Evolutionary conservation across 2,113 vertebrate species (phyloP).

Genomic region (Recurvirostra avosetta): DNA sequence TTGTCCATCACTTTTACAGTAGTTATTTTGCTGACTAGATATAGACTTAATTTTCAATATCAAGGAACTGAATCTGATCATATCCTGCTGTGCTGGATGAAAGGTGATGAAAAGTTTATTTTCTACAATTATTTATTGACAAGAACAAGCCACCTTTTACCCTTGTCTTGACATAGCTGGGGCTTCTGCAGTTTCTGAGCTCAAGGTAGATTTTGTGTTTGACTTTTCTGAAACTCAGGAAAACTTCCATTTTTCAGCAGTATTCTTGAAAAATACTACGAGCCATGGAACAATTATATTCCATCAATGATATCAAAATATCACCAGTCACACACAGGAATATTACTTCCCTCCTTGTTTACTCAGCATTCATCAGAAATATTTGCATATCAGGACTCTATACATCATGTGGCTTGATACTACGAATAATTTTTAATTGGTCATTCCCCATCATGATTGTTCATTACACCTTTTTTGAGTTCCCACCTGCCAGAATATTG

Average conservation of each 20-base stretch:
- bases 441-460: background rate
- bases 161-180: background rate
- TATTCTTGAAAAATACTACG: background rate
- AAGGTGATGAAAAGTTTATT: background rate
- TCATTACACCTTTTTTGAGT: background rate
- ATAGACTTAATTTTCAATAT: background rate
- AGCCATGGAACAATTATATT: background rate
- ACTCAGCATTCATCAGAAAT: background rate
- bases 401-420: background rate
- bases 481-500: background rate
- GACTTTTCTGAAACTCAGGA: background rate
- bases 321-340: background rate
- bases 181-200: background rate
- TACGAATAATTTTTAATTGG: background rate
- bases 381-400: background rate
- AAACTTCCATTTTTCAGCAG: background rate
- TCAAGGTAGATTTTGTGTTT: background rate
- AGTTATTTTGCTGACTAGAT: background rate
- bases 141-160: background rate
- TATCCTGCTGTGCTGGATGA: background rate
- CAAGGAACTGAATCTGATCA: background rate
- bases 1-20: background rate
- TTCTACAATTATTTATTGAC: background rate
- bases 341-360: background rate
- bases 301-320: background rate